Evolutionary conservation across 2,113 vertebrate genomes (phyloP).

Genomic region (Scomber scombrus): DNA sequence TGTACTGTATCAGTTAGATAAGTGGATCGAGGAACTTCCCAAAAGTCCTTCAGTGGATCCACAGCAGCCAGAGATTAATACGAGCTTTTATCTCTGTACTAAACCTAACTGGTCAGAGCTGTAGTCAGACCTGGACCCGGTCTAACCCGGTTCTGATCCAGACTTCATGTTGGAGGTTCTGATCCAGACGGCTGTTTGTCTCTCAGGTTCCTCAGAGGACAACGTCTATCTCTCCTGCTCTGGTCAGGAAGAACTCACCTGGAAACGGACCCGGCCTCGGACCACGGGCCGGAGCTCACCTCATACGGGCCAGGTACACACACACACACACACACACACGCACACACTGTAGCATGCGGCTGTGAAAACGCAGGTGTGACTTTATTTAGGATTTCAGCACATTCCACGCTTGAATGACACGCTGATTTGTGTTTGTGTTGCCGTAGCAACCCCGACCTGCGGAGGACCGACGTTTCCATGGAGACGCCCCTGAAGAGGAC

Average conservation of each 20-base stretch:
- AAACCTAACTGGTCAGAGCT: too few species aligned
- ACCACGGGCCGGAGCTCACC: constrained; percentile 91
- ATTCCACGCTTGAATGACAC: constrained; percentile 35
- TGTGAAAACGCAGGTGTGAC: neutral
- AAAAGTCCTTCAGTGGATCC: too few species aligned
- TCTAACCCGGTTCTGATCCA: too few species aligned
- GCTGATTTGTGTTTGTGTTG: constrained; percentile 44
- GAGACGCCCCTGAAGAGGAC: constrained; percentile 94
- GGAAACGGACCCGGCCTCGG: constrained; percentile 93
- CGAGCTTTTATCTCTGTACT: too few species aligned
- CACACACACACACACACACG: constrained; percentile 11
- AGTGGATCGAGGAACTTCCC: too few species aligned
- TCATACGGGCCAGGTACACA: constrained; percentile 93
- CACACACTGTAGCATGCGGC: neutral
- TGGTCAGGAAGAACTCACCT: constrained; percentile 96
- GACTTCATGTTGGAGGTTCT: neutral
- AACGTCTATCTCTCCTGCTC: constrained; percentile 97
- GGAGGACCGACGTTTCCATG: constrained; percentile 89
- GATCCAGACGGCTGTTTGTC: neutral
- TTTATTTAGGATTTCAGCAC: neutral
- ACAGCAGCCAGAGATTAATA: too few species aligned
- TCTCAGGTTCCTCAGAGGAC: constrained; percentile 97
- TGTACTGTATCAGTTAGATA: too few species aligned
- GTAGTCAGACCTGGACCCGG: too few species aligned
- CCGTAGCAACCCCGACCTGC: constrained; percentile 94